A percentile compares a stretch with the other conserved stretches of the same genome.
Conservation (phyloP, 2,888 invertebrate species). For the Apoda limacodes region DNA sequence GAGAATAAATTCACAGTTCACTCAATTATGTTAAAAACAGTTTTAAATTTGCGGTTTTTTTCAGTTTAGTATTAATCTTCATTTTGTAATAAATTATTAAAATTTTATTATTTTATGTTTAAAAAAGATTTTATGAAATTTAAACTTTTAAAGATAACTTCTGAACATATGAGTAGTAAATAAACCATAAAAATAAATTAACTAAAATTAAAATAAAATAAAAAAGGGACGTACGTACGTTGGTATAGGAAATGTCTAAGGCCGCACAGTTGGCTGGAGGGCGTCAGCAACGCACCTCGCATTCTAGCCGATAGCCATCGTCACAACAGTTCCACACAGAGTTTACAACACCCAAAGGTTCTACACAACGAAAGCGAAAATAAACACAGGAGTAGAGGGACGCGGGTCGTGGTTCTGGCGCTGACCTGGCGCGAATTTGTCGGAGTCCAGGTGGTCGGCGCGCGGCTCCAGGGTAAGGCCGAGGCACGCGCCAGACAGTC, state of each 20-base stretch:
- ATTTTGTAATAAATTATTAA: too few relatives aligned
- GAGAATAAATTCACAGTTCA: too few relatives aligned
- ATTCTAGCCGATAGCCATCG: slow-evolving; percentile 68
- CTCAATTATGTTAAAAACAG: too few relatives aligned
- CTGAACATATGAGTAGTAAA: too few relatives aligned
- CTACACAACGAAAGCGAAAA: slow-evolving; percentile 70
- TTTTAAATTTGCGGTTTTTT: too few relatives aligned
- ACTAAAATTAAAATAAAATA: slow-evolving; percentile 37
- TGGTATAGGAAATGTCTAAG: slow-evolving; percentile 59
- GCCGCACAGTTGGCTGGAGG: slow-evolving; percentile 62
- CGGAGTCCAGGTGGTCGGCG: slow-evolving; percentile 59
- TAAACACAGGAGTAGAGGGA: slow-evolving; percentile 64
- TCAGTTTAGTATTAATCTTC: too few relatives aligned
- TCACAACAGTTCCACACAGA: slow-evolving; percentile 65
- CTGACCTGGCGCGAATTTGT: slow-evolving; percentile 68
- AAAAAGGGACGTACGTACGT: slow-evolving; percentile 63
- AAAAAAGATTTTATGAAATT: too few relatives aligned
- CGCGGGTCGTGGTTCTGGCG: slow-evolving; percentile 57
- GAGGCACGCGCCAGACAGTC: slow-evolving; percentile 67
- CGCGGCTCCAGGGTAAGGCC: slow-evolving; percentile 66
- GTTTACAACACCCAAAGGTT: slow-evolving; percentile 61
- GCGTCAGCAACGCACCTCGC: slow-evolving; percentile 69
- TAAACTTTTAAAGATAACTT: too few relatives aligned
- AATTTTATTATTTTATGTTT: too few relatives aligned
- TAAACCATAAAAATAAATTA: slow-evolving; percentile 21